These are phyloP conservation scores for Lepus timidus DNA, from an alignment of 2,113 vertebrate species.

Conservation along the genomic window DNA sequence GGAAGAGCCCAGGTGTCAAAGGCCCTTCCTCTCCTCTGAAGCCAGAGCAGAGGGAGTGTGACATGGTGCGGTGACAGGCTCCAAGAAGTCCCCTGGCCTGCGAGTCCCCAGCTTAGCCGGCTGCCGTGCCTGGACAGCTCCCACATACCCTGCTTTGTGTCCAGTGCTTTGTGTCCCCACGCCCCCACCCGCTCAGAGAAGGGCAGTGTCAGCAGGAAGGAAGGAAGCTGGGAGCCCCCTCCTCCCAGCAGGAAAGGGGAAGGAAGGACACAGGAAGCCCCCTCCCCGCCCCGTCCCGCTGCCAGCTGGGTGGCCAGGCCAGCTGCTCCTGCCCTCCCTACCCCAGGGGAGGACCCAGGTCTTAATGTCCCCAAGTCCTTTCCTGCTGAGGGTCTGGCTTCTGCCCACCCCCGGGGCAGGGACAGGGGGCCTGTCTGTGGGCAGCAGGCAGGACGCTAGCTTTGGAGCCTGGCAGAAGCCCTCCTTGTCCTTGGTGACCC, in stretches of 20 bases:
- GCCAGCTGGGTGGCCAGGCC: neutral
- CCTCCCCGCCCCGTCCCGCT: slow-evolving; percentile 31
- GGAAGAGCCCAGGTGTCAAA: neutral
- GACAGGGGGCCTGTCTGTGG: neutral
- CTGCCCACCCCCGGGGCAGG: neutral
- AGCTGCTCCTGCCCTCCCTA: slow-evolving; percentile 35
- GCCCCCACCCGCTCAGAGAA: neutral
- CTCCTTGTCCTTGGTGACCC: neutral
- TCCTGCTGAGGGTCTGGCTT: neutral
- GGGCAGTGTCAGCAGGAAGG: neutral
- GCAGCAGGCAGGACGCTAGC: neutral
- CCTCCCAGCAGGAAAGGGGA: slow-evolving; percentile 58
- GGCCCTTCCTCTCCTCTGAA: neutral
- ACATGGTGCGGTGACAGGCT: neutral
- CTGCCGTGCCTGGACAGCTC: neutral
- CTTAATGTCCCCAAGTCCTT: neutral
- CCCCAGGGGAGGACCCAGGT: neutral
- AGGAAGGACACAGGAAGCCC: slow-evolving; percentile 48
- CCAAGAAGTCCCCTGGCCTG: neutral
- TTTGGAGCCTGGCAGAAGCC: neutral
- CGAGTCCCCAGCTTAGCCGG: neutral
- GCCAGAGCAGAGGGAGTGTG: neutral
- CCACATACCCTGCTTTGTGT: neutral
- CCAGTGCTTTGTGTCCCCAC: neutral
- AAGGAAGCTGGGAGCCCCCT: slow-evolving; percentile 10